Conservation (phyloP, 2,113 vertebrate genomes). For the Sula dactylatra region DNA sequence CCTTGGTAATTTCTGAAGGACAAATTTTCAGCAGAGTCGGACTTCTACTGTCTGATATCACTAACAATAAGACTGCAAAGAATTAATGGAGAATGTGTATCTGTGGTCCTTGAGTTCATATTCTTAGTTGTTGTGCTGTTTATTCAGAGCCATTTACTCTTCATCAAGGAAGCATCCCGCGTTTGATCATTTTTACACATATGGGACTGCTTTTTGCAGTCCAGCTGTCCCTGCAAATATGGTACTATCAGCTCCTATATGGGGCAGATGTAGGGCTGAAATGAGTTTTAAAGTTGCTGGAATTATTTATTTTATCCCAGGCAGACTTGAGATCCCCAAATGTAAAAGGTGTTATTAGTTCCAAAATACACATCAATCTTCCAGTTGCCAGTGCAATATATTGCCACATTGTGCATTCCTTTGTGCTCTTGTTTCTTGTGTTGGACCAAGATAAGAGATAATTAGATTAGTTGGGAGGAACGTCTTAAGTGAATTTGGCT, state of each 20-base stretch:
- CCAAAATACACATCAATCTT: background rate
- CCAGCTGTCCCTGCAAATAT: background rate
- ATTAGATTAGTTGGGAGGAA: slow-evolving; percentile 25
- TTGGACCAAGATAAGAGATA: background rate
- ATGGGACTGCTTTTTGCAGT: background rate
- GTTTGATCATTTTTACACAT: background rate
- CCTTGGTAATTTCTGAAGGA: background rate
- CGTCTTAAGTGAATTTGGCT: slow-evolving; percentile 3
- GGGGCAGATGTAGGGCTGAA: background rate
- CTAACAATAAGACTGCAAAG: background rate
- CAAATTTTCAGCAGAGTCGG: background rate
- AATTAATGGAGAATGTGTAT: background rate
- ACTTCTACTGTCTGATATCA: background rate
- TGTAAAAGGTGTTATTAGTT: background rate
- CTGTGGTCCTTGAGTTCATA: background rate
- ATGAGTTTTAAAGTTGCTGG: background rate
- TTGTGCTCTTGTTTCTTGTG: slow-evolving; percentile 26
- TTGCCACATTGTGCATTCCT: rapidly evolving
- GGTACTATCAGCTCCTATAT: background rate
- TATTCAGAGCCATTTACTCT: background rate
- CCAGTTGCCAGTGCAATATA: background rate
- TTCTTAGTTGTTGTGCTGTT: background rate
- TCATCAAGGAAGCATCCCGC: background rate
- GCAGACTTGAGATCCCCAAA: background rate
- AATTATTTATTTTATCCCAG: background rate